Base-by-base conservation (phyloP, 2,888 invertebrate genomes). In the Ctena decussata region DNA sequence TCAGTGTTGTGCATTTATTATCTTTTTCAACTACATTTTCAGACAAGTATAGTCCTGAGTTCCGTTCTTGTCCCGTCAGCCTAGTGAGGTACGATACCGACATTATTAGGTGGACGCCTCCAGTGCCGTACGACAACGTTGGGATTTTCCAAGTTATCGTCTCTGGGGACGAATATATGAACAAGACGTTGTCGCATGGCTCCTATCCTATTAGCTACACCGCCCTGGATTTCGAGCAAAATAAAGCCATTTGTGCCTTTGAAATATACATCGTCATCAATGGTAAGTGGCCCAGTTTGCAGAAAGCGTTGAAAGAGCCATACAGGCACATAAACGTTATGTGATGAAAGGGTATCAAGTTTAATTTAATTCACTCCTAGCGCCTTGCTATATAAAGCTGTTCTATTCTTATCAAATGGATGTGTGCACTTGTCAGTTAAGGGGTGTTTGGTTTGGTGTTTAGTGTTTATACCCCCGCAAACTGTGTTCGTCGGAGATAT, bases 91-190 rank as follows among this genome's bases (percentile, higher is more conserved):
- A 79, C 5, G 70, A 77, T 15, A 41, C 77, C 11, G 84, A 87
- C 15, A 37, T 21, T 2, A 71, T 89, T 27, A 49, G 73, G 15
- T 90, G 89, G 88, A 39, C 60, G 5, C 74, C 80, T 18, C 88
- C 89, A 1, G 78, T 75, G 12, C 84, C 82, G 21, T 60, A 37
- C 18, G 90, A 90, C 65, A 90, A 90, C 69, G 87, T 90, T 12
- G 90, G 86, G 37, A 79, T 90, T 70, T 74, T 30, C 39, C 76
- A 65, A 70, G 44, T 80, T 11, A 32, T 53, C 18, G 75, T 73
- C 15, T 65, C 60, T 24, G 84, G 84, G 1, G 82, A 77, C 41
- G 69, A 74, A 18, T 44, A 79, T 5, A n/a, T 44, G 18, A 35
- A 74, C 30, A 77, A 69, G 32, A n/a, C 18, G 5, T 27, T 82